Percentiles rank a stretch among this genome's conserved stretches.
These are phyloP conservation scores for Drosophila picticornis DNA, from an alignment of 2,888 invertebrate species.

Conservation along the genomic window DNA sequence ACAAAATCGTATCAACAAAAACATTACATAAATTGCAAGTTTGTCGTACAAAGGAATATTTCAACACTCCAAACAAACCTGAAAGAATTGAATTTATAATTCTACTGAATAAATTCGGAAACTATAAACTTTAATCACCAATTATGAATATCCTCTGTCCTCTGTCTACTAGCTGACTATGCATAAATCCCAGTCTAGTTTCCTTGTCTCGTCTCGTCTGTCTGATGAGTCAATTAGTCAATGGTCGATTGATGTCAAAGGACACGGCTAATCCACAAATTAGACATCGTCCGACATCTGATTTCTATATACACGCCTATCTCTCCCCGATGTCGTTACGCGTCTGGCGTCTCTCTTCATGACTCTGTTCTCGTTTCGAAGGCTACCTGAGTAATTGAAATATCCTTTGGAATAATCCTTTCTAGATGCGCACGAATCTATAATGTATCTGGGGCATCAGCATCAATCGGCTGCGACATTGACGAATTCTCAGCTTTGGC, in stretches of 20 bases:
- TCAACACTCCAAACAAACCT: too few relatives aligned
- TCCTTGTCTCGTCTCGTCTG: neutral
- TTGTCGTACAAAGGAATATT: too few relatives aligned
- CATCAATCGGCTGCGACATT: constrained; percentile 17
- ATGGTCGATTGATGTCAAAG: neutral
- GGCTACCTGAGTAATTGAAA: constrained; percentile 52
- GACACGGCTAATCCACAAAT: constrained; percentile 18
- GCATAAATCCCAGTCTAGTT: neutral
- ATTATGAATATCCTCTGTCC: neutral
- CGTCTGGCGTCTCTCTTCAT: constrained; percentile 28
- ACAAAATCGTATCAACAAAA: too few relatives aligned
- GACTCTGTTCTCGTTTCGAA: constrained; percentile 8
- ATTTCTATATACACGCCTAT: neutral
- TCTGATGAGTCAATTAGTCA: too few relatives aligned
- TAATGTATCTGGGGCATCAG: constrained; percentile 15
- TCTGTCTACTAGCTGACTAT: neutral
- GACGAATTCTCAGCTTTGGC: constrained; percentile 2
- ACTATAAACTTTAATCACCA: fast-evolving
- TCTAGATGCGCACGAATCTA: constrained; percentile 12
- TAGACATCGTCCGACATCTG: constrained; percentile 24
- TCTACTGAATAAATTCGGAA: neutral
- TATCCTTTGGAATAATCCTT: constrained; percentile 48
- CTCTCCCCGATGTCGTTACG: constrained; percentile 18
- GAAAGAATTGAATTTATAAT: too few relatives aligned
- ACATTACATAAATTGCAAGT: too few relatives aligned